Evolutionary conservation across 2,888 invertebrate species (phyloP).

Genomic region (Lasioglossum zephyrum): DNA sequence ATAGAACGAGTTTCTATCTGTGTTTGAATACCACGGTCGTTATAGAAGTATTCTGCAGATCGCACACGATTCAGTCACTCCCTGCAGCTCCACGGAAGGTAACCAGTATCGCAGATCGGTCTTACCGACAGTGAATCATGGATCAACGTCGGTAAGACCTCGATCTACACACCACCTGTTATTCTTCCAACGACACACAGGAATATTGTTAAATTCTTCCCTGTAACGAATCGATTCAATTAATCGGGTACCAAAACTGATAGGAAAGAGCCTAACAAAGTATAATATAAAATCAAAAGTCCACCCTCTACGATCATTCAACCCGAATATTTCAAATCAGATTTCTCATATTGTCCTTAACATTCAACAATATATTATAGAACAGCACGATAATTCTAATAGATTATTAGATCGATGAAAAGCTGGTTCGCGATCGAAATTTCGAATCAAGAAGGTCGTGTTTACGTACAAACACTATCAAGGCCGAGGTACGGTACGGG

Average conservation of each 20-base stretch:
- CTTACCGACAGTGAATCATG: constrained; percentile 28
- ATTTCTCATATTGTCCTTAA: background rate
- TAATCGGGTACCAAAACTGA: background rate
- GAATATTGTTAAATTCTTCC: background rate
- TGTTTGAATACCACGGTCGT: constrained; percentile 11
- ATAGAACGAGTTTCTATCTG: background rate
- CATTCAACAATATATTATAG: background rate
- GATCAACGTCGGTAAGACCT: constrained; percentile 23
- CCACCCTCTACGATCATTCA: background rate
- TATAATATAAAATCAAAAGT: background rate
- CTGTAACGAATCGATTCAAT: background rate
- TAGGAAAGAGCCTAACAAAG: background rate
- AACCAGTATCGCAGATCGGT: background rate
- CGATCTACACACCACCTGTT: background rate
- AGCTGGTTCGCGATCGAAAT: background rate
- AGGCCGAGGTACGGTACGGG: background rate
- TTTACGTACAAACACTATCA: constrained; percentile 33
- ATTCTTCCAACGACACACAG: background rate
- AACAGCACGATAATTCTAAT: background rate
- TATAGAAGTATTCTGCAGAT: background rate
- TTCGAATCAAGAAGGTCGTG: constrained; percentile 39
- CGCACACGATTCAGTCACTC: background rate
- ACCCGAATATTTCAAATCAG: background rate
- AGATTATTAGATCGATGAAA: background rate
- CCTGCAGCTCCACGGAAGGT: background rate